Evolutionary conservation across 2,113 vertebrate species (phyloP), one percentile per base, ranked within the genome.

Genomic region (Rhegmatorhina hoffmannsi): DNA sequence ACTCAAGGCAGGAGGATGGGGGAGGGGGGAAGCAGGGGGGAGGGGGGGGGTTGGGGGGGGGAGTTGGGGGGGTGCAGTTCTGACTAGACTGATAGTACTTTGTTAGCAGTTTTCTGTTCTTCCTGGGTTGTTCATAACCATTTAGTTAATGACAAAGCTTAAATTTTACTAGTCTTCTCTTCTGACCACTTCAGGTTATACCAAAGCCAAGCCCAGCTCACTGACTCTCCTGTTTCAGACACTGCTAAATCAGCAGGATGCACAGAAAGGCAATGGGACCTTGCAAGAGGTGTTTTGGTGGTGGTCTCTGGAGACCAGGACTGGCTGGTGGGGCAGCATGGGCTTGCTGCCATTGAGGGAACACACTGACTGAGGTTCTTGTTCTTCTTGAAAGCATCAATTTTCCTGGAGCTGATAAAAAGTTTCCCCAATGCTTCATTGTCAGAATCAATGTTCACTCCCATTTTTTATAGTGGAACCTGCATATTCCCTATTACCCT

Each of bases 201-300:
- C 17, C 25, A 24, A 60, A 52, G 44, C 28, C 34, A 29, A 75
- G 20, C 38, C 38, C 38, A n/a, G n/a, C 38, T 59, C 20, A 14
- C 0, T 0, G 4, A 10, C 0, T 1, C 6, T 47, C 36, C 72
- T 33, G n/a, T 44, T 68, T 31, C 14, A 36, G 49, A 34, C 33
- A 9, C 12, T 8, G 2, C n/a, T 53, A 43, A 34, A 59, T 31
- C 55, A 59, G 36, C n/a, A 44, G 78, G 52, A 52, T 24, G 31
- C 47, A 34, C 19, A 43, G n/a, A 36, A 23, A n/a, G 24, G 31
- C 34, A 72, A 6, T 1, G 9, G 34, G 17, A 40, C 20, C 6
- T 1, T 3, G 52, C 20, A 50, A 28, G 49, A 50, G 19, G 15
- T 19, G n/a, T 8, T 64, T 43, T 56, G 40, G 24, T 9, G 40